phyloP scores from a whole-genome alignment of 30 jellyfish, hydroid and myxozoan genomes.

The Aurelia aurita region DNA sequence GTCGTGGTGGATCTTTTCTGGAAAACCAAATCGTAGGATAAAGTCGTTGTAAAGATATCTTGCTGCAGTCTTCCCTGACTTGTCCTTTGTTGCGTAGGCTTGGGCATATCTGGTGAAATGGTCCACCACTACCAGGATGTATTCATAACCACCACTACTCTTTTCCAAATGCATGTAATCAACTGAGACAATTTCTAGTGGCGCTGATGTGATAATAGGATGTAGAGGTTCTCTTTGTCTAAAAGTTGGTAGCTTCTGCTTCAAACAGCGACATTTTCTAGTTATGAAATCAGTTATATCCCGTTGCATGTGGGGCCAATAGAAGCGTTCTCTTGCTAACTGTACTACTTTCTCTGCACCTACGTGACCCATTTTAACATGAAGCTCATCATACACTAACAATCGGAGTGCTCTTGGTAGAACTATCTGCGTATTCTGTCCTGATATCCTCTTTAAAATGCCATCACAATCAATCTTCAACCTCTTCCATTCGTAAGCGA shows the following conservation, averaged over 20 bases:
- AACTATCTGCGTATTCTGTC: conserved; percentile 1
- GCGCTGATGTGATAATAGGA: conserved; percentile 21
- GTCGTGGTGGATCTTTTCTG: conserved; percentile 3
- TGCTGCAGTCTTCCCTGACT: conserved; percentile 57
- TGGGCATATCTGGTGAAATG: conserved; percentile 74
- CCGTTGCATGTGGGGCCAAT: conserved; percentile 55
- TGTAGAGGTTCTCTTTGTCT: conserved; percentile 39
- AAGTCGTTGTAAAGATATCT: conserved; percentile 5
- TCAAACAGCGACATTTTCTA: conserved; percentile 45
- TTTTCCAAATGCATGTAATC: conserved; percentile 39
- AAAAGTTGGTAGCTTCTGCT: conserved; percentile 39
- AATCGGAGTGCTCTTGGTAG: conserved; percentile 8
- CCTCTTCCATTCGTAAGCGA: conserved; percentile 21
- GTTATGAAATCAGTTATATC: conserved; percentile 51
- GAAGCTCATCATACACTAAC: conserved; percentile 41
- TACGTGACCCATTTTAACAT: conserved; percentile 53
- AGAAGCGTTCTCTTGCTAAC: conserved; percentile 46
- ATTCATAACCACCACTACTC: conserved; percentile 60
- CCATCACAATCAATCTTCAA: conserved; percentile 15
- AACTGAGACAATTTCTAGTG: conserved; percentile 23
- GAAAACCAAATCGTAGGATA: too few species aligned
- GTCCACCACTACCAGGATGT: conserved; percentile 52
- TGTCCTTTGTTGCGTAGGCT: conserved; percentile 66
- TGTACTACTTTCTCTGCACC: conserved; percentile 46
- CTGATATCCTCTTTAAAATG: conserved; percentile 11